Conservation (phyloP, 2,888 invertebrate genomes). For the Archips xylosteana region DNA sequence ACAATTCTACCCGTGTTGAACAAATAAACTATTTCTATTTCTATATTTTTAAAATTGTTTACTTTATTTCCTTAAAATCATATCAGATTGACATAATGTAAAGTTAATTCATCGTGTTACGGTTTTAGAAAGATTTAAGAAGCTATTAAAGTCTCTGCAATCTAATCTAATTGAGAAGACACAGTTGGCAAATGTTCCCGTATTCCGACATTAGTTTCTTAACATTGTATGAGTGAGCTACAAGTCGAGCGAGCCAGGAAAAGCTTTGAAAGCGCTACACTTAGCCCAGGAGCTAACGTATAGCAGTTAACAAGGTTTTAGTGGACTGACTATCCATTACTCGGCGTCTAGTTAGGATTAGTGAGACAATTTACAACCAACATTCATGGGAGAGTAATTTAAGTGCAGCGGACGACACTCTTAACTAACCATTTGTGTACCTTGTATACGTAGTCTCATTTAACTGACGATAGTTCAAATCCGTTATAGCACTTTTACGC, state of each 20-base stretch:
- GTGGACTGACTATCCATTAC: constrained; percentile 49
- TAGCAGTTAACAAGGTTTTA: constrained; percentile 55
- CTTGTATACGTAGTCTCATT: not conserved
- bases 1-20: too few relatives aligned
- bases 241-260: constrained; percentile 52
- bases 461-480: not conserved
- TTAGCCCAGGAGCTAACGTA: constrained; percentile 52
- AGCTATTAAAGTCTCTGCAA: not conserved
- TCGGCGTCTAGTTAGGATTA: constrained; percentile 22
- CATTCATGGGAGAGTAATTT: constrained; percentile 1
- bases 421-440: not conserved
- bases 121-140: too few relatives aligned
- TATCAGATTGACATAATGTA: too few relatives aligned
- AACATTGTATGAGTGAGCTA: constrained; percentile 6
- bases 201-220: not conserved
- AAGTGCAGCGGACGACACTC: not conserved
- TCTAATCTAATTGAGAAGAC: not conserved
- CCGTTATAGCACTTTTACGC: not conserved
- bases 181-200: not conserved
- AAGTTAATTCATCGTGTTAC: too few relatives aligned
- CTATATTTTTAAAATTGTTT: too few relatives aligned
- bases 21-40: too few relatives aligned
- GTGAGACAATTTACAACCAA: constrained; percentile 13
- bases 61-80: too few relatives aligned
- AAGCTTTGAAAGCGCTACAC: constrained; percentile 51